Evolutionary conservation across 2,797 vertebrate genomes (phyloP).

Genomic region (Iguana delicatissima): DNA sequence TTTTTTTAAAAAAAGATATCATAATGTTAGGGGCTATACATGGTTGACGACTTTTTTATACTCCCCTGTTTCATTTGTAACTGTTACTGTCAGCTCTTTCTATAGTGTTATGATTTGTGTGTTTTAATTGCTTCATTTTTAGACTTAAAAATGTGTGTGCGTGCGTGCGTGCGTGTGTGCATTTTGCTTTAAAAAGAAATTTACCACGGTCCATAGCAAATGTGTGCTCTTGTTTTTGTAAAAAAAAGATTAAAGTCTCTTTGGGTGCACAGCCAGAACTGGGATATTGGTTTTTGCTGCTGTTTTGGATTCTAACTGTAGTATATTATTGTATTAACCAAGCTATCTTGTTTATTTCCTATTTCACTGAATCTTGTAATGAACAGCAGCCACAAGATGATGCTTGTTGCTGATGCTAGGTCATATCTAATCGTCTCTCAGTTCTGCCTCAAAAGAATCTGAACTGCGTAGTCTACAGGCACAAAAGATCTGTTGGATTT

Average conservation of each 20-base stretch:
- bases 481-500: fast-evolving
- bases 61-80: too few relatives aligned
- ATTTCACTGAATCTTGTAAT: background rate
- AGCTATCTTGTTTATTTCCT: fast-evolving
- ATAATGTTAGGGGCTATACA: too few relatives aligned
- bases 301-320: background rate
- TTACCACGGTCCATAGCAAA: background rate
- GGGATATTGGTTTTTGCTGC: too few relatives aligned
- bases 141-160: too few relatives aligned
- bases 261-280: background rate
- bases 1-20: too few relatives aligned
- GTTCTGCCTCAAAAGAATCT: background rate
- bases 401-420: background rate
- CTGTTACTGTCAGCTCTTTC: too few relatives aligned
- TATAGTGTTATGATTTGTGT: too few relatives aligned
- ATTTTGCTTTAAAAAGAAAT: too few relatives aligned
- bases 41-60: too few relatives aligned
- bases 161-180: too few relatives aligned
- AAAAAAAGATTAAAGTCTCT: background rate
- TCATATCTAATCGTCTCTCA: background rate
- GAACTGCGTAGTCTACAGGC: fast-evolving
- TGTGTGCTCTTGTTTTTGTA: background rate
- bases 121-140: too few relatives aligned
- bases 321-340: slow-evolving; percentile 18
- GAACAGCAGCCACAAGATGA: background rate